phyloP scores from a whole-genome alignment of 2,113 vertebrate genomes.

The Clupea harengus region DNA sequence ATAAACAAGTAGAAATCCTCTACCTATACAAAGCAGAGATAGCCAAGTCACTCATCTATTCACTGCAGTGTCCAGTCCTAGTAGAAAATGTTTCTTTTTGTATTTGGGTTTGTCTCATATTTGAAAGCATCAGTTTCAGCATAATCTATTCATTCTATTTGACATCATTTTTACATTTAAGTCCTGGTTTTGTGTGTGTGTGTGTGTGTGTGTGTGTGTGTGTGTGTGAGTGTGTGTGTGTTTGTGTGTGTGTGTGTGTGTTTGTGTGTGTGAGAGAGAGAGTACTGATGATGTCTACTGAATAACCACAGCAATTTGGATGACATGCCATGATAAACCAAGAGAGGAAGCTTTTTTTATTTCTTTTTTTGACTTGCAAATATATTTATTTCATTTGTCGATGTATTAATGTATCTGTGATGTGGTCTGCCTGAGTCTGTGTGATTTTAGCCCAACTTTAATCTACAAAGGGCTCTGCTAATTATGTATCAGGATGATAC shows the following conservation, averaged over 20 bases:
- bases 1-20: slow-evolving; percentile 9
- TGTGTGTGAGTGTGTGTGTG: too few species aligned
- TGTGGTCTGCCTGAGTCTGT: neutral
- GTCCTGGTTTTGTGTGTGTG: too few species aligned
- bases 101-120: neutral
- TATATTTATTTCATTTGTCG: slow-evolving; percentile 30
- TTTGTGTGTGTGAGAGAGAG: too few species aligned
- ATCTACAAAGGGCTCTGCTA: slow-evolving; percentile 14
- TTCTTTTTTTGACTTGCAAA: neutral
- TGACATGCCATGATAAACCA: neutral
- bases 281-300: too few species aligned
- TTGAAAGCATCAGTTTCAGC: neutral
- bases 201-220: too few species aligned
- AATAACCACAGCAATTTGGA: neutral
- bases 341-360: neutral
- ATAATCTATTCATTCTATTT: too few species aligned
- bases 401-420: neutral
- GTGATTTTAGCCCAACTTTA: slow-evolving; percentile 3
- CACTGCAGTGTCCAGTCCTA: neutral
- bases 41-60: neutral
- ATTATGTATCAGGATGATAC: neutral
- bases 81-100: neutral
- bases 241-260: too few species aligned
- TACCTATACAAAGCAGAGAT: neutral
- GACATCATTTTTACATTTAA: too few species aligned